A percentile compares a stretch with the other conserved stretches of the same genome.
Conservation (phyloP, 92 coral and sea anemone genomes). For the Phenganax stokvisi region DNA sequence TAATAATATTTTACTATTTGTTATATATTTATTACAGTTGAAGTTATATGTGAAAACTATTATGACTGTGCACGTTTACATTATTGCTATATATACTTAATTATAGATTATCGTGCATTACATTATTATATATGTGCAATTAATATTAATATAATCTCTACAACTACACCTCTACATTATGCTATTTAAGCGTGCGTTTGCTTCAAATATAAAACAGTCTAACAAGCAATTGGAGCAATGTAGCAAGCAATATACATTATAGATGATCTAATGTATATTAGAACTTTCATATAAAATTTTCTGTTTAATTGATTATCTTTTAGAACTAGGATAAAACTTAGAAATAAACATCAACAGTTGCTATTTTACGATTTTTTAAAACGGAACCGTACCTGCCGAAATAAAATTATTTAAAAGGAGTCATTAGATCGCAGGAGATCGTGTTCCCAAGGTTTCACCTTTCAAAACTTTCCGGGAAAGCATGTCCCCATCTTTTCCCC, state of each 20-base stretch:
- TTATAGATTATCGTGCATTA: slow-evolving; percentile 14
- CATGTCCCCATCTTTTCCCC: too few relatives aligned
- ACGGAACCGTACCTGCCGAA: too few relatives aligned
- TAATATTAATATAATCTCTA: background rate
- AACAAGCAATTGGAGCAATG: background rate
- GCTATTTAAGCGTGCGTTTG: background rate
- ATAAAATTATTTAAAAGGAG: too few relatives aligned
- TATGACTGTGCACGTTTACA: slow-evolving; percentile 6
- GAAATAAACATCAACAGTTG: too few relatives aligned
- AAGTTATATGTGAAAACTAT: background rate
- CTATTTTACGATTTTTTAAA: too few relatives aligned
- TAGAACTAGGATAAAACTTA: too few relatives aligned
- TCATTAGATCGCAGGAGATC: too few relatives aligned
- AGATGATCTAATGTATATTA: too few relatives aligned
- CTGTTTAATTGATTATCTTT: too few relatives aligned
- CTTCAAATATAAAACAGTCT: background rate
- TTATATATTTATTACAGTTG: background rate
- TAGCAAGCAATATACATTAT: background rate
- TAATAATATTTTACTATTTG: background rate
- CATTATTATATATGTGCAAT: slow-evolving; percentile 1
- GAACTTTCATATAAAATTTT: too few relatives aligned
- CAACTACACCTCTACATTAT: background rate
- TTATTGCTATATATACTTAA: background rate
- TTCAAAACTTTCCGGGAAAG: too few relatives aligned
- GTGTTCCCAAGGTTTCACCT: too few relatives aligned